Conservation (phyloP, 1,140 invertebrate genomes). For the Sycophila sp. region DNA sequence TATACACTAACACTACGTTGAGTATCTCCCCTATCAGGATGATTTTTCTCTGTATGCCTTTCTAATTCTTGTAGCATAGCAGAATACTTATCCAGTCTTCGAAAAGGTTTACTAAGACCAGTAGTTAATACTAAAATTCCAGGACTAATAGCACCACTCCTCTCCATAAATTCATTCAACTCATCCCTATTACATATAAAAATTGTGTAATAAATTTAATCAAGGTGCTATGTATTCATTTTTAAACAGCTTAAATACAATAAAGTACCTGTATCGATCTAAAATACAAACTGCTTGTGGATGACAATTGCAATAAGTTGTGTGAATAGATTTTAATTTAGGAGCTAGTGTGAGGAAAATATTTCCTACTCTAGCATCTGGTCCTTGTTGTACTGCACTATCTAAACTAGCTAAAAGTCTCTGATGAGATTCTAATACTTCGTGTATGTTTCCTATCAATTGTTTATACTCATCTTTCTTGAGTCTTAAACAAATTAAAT, state of each 20-base stretch:
- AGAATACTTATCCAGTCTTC: conserved; percentile 94
- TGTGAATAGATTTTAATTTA: conserved; percentile 86
- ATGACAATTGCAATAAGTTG: conserved; percentile 90
- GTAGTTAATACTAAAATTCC: conserved; percentile 91
- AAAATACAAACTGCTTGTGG: conserved; percentile 91
- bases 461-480: conserved; percentile 86
- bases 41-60: conserved; percentile 92
- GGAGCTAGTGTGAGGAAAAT: conserved; percentile 89
- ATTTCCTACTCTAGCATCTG: conserved; percentile 89
- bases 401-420: conserved; percentile 81
- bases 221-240: not conserved
- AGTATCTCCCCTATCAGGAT: conserved; percentile 95
- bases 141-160: conserved; percentile 80
- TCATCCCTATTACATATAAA: conserved; percentile 75
- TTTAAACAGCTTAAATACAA: not conserved
- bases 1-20: conserved; percentile 94
- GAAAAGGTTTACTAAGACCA: conserved; percentile 93
- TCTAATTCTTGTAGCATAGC: conserved; percentile 94
- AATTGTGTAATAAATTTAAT: conserved; percentile 8
- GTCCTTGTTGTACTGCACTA: conserved; percentile 74
- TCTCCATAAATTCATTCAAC: conserved; percentile 88
- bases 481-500: conserved; percentile 73
- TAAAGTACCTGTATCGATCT: conserved; percentile 84
- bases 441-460: conserved; percentile 87
- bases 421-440: conserved; percentile 86